Percentiles rank a stretch among this genome's conserved stretches.
These are phyloP conservation scores for Pristionchus exspectatus DNA, from an alignment of 2,888 invertebrate species.

Conservation along the genomic window DNA sequence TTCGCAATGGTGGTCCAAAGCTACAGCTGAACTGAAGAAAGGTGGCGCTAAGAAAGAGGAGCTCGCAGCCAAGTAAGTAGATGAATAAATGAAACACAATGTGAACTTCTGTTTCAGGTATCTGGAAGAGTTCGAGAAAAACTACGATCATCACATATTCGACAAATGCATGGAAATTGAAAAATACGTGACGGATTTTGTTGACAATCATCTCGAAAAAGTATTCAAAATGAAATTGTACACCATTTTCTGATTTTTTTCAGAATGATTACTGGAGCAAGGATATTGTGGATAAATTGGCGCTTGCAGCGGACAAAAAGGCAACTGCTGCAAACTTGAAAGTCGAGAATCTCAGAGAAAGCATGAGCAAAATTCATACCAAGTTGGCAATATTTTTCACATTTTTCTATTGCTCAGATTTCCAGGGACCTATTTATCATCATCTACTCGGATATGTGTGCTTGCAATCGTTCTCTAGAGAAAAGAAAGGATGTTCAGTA, in stretches of 20 bases:
- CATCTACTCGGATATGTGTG: neutral
- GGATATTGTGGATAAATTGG: neutral
- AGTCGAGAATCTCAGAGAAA: neutral
- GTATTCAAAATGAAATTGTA: neutral
- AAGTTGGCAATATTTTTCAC: neutral
- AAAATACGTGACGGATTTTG: neutral
- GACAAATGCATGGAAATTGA: neutral
- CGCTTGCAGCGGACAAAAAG: neutral
- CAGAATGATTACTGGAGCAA: neutral
- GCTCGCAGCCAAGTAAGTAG: neutral
- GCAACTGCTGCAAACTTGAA: neutral
- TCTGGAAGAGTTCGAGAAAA: neutral
- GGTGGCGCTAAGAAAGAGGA: neutral
- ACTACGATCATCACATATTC: neutral
- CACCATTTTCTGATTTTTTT: neutral
- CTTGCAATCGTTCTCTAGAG: neutral
- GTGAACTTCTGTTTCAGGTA: neutral
- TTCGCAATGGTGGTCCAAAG: neutral
- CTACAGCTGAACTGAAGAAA: neutral
- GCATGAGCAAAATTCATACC: neutral
- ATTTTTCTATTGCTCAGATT: neutral
- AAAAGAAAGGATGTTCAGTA: neutral
- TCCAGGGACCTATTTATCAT: neutral
- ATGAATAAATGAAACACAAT: neutral
- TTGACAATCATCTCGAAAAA: neutral